A percentile compares a stretch with the other conserved stretches of the same genome.
Conservation (phyloP, 2,797 vertebrate species). For the Melanotaenia trifasciata region DNA sequence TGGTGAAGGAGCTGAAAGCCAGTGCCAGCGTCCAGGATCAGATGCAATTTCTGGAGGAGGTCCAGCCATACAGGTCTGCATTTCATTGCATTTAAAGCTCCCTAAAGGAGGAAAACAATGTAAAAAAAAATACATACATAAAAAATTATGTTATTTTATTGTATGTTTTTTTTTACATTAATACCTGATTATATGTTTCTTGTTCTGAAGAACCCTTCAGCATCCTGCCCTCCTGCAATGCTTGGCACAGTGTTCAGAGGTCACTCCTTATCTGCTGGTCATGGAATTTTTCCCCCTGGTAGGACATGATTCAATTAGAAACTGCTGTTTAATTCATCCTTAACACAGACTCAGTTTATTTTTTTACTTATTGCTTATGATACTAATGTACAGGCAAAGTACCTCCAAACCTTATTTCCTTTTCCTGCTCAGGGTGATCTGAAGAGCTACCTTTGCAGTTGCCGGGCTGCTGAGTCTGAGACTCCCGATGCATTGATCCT, state of each 20-base stretch:
- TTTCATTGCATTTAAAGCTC: not conserved
- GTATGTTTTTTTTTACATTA: not conserved
- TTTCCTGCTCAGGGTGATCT: conserved; percentile 89
- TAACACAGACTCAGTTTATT: not conserved
- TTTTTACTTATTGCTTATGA: conserved; percentile 18
- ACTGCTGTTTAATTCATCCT: conserved; percentile 2
- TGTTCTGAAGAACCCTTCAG: conserved; percentile 86
- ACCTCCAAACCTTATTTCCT: conserved; percentile 14
- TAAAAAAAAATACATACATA: not conserved
- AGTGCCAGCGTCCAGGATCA: conserved; percentile 94
- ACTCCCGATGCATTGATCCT: conserved; percentile 90
- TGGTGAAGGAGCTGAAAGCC: conserved; percentile 95
- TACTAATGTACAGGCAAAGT: conserved; percentile 1
- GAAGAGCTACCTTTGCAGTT: conserved; percentile 94
- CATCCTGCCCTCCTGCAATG: conserved; percentile 95
- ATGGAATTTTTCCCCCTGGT: conserved; percentile 99
- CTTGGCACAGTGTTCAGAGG: conserved; percentile 94
- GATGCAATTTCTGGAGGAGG: conserved; percentile 95
- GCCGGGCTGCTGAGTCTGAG: conserved; percentile 86
- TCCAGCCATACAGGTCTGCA: conserved; percentile 91
- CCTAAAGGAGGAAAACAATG: not conserved
- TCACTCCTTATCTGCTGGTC: conserved; percentile 96
- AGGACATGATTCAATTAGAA: conserved; percentile 57
- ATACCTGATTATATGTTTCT: conserved; percentile 1
- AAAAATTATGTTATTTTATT: not conserved